Evolutionary conservation across 2,888 invertebrate species (phyloP), one percentile per base, ranked within the genome.

Genomic region (Bhutanitis thaidina): DNA sequence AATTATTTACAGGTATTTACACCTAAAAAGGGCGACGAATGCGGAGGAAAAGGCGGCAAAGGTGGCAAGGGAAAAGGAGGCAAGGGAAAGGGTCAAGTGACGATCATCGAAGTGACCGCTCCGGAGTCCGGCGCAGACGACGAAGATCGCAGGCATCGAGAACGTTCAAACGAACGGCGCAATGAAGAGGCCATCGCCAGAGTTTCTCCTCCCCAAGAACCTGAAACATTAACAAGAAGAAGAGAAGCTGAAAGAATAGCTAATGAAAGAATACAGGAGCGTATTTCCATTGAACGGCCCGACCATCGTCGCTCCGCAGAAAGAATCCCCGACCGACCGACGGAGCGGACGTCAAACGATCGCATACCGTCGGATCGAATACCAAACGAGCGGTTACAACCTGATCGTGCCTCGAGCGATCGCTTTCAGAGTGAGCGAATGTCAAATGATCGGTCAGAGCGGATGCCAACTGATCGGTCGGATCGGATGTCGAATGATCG

Each of bases 61-160:
- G 93, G 92, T 36, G 94, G 93, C 46, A 93, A 94, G 55, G 94
- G 93, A 16, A 93, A 93, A 60, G 93, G 93, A 1, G 93, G 93
- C 1, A 94, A 93, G 61, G 92, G 92, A 49, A 94, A 94, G 71
- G 93, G 93, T 1, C 94, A 94, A 59, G 94, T 94, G 45, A 92
- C 94, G 46, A 92, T 94, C 48, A 92, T 94, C 53, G 94, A 94
- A 61, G 79, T 79, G 25, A 81, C 77, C 0, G 78, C 85, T 4
- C 80, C 81, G 1, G 82, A 83, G 53, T 72, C 80, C 0, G 80
- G 81, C 5, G 77, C 73, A 3, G 85, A 83, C 53, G 85, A 86
- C 44, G 86, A 86, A 29, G 79, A 84, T 74, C 55, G 90, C 73
- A 58, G 74, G 74, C 90, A 68, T 69, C 86, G 68, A 12, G 80